Evolutionary conservation across 1,140 invertebrate species (phyloP), one percentile per base, ranked within the genome.

Genomic region (Callitettix versicolor): DNA sequence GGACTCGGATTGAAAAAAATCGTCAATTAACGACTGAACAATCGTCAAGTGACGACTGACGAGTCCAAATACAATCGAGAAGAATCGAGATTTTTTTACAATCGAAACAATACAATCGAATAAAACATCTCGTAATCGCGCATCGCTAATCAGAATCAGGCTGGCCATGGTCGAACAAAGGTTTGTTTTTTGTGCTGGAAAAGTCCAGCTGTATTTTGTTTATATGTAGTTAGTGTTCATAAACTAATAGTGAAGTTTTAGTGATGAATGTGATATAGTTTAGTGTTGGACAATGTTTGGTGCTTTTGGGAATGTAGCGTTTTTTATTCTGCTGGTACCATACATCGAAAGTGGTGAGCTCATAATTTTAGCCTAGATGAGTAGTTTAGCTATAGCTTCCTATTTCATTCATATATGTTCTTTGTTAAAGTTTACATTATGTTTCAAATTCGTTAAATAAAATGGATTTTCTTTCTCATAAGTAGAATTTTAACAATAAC

Each of bases 281-380:
- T 24, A 49, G 52, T 60, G 49, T 53, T 57, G 55, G 60, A 64
- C 56, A 54, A 64, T 64, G 62, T 62, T 64, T 55, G 61, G 61
- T 60, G 62, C 57, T 56, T 57, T 62, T 62, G 60, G 60, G 56
- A 61, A 60, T 58, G 59, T 62, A 38, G 55, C 60, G 22, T 64
- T 61, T 59, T 58, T 64, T 26, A 58, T 64, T 48, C 51, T 74
- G 53, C 64, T 74, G 56, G 69, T 73, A 53, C 71, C 73, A 46
- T 68, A 73, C 65, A 73, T 73, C 61, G 69, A 73, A 60, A 73
- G 72, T 60, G 73, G 72, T 73, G 54, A 72, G 71, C 65, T 41
- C 9, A 9, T 50, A 26, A 40, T 48, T 30, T 36, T 34, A 34
- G 33, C 40, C 54, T 33, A 9, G 5, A 38, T 18, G 9, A 17